Conservation (phyloP, 2,113 vertebrate species). For the Prolemur simus region DNA sequence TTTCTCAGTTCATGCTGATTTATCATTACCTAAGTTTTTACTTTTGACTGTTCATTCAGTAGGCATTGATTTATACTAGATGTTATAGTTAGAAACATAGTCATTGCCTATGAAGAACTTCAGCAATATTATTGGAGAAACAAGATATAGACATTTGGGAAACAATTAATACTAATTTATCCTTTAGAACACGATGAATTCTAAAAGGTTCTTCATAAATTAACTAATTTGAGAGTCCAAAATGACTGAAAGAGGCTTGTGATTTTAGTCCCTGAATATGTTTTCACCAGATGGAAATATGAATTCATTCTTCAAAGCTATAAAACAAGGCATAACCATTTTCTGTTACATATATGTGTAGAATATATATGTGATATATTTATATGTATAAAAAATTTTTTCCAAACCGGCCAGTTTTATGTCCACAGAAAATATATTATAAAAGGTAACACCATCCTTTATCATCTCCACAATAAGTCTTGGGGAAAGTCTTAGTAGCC, state of each 20-base stretch:
- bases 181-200: conserved; percentile 9
- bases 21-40: conserved; percentile 9
- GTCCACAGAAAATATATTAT: not conserved
- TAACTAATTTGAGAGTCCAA: not conserved
- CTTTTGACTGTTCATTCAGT: not conserved
- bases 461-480: not conserved
- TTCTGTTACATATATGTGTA: not conserved
- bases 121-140: conserved; percentile 14
- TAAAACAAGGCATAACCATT: not conserved
- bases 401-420: not conserved
- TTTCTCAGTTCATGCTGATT: not conserved
- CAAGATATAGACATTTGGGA: not conserved
- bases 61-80: not conserved
- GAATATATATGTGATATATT: not conserved
- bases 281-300: conserved; percentile 36
- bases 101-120: not conserved
- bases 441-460: not conserved
- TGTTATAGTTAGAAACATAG: conserved; percentile 16
- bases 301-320: not conserved
- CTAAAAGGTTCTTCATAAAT: conserved; percentile 22
- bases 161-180: not conserved
- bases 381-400: not conserved
- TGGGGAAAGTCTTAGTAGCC: not conserved
- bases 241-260: not conserved
- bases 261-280: not conserved